phyloP scores from a whole-genome alignment of 2,888 invertebrate genomes.

The Andrena praecox region DNA sequence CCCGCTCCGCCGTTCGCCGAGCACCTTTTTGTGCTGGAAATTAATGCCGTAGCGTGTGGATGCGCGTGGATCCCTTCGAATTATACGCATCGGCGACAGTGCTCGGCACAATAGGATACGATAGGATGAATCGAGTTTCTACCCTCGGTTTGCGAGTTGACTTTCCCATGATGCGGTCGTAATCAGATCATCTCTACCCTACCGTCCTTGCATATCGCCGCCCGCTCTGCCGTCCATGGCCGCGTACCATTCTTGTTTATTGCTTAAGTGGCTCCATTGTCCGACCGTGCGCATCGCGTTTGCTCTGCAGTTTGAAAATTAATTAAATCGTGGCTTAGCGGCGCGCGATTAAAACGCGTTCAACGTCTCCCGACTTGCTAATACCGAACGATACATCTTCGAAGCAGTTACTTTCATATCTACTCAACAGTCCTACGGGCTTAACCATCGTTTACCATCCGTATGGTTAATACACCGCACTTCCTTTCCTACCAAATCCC shows the following conservation, averaged over 20 bases:
- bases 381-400: not conserved
- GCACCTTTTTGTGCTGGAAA: slow-evolving; percentile 70
- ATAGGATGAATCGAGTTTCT: slow-evolving; percentile 74
- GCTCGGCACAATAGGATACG: slow-evolving; percentile 73
- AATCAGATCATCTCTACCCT: slow-evolving; percentile 78
- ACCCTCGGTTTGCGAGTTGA: slow-evolving; percentile 75
- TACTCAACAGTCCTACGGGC: too few species aligned
- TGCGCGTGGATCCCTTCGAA: slow-evolving; percentile 69
- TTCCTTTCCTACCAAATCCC: not conserved
- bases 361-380: not conserved
- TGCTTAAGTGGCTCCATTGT: slow-evolving; percentile 49
- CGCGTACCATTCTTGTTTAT: slow-evolving; percentile 49
- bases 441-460: too few species aligned
- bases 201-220: slow-evolving; percentile 29
- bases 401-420: too few species aligned
- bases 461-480: too few species aligned
- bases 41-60: slow-evolving; percentile 75
- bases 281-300: not conserved
- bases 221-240: slow-evolving; percentile 21
- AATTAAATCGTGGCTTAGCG: slow-evolving; percentile 29
- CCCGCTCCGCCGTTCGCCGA: slow-evolving; percentile 9
- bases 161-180: slow-evolving; percentile 84
- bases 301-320: slow-evolving; percentile 25
- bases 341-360: not conserved
- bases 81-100: slow-evolving; percentile 77